A percentile compares a stretch with the other conserved stretches of the same genome.
These are phyloP conservation scores for western clawed frog (Xenopus tropicalis) DNA, from an alignment of 2,113 vertebrate genomes.

Conservation along the genomic window UCB_Xtro_10.0 CM004452.2:51384501-51385000, in stretches of 20 bases:
- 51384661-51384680: constrained; percentile 77
- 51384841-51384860: constrained; percentile 91
- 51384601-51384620: constrained; percentile 73
- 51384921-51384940: too few relatives aligned
- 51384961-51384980: too few relatives aligned
- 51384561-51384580: too few relatives aligned
- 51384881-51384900: constrained; percentile 64
- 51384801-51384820: constrained; percentile 80
- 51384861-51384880: constrained; percentile 91
- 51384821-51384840: constrained; percentile 76
- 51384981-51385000: too few relatives aligned
- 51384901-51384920: too few relatives aligned
- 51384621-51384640: constrained; percentile 89
- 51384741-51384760: constrained; percentile 89
- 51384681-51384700: constrained; percentile 77
- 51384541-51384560: too few relatives aligned
- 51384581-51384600: too few relatives aligned
- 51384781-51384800: constrained; percentile 85
- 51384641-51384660: constrained; percentile 84
- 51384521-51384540: too few relatives aligned
- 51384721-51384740: constrained; percentile 94
- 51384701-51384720: constrained; percentile 78
- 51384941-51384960: too few relatives aligned
- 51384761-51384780: constrained; percentile 81
- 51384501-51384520: too few relatives aligned